Evolutionary conservation across 2,888 invertebrate species (phyloP).

Genomic region (Drosophila nr. perissopoda): DNA sequence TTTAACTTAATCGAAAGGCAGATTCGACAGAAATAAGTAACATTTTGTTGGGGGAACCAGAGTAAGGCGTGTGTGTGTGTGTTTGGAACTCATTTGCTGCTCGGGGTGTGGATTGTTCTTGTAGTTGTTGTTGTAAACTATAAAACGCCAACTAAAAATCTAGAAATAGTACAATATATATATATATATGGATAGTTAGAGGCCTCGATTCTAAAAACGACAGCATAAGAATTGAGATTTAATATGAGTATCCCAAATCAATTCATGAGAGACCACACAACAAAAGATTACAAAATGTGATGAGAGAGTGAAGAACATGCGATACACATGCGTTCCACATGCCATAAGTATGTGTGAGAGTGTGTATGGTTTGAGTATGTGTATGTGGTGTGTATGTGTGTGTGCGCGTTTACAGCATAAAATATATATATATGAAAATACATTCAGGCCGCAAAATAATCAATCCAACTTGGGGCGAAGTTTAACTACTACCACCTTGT

Average conservation of each 20-base stretch:
- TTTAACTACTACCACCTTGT: conserved; percentile 80
- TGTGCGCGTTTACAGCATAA: conserved; percentile 67
- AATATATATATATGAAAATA: conserved; percentile 53
- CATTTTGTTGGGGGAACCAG: conserved; percentile 44
- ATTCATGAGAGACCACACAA: conserved; percentile 49
- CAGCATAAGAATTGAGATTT: conserved; percentile 36
- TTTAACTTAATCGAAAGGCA: conserved; percentile 52
- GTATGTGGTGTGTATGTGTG: conserved; percentile 63
- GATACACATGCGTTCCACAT: conserved; percentile 60
- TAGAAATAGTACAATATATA: conserved; percentile 71
- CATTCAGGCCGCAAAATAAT: conserved; percentile 52
- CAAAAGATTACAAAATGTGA: conserved; percentile 55
- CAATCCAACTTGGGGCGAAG: conserved; percentile 40
- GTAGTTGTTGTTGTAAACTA: conserved; percentile 46
- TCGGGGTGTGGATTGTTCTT: conserved; percentile 36
- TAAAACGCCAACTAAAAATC: conserved; percentile 69
- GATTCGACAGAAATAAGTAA: conserved; percentile 64
- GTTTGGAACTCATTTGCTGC: conserved; percentile 61
- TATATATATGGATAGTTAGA: conserved; percentile 49
- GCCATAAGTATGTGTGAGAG: conserved; percentile 38
- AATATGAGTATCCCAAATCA: conserved; percentile 42
- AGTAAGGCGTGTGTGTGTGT: conserved; percentile 36
- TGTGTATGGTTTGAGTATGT: conserved; percentile 26
- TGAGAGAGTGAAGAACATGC: conserved; percentile 59
- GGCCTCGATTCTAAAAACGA: conserved; percentile 18